A percentile compares a stretch with the other conserved stretches of the same genome.
Conservation (phyloP, 2,888 invertebrate species). For the Eupeodes luniger region DNA sequence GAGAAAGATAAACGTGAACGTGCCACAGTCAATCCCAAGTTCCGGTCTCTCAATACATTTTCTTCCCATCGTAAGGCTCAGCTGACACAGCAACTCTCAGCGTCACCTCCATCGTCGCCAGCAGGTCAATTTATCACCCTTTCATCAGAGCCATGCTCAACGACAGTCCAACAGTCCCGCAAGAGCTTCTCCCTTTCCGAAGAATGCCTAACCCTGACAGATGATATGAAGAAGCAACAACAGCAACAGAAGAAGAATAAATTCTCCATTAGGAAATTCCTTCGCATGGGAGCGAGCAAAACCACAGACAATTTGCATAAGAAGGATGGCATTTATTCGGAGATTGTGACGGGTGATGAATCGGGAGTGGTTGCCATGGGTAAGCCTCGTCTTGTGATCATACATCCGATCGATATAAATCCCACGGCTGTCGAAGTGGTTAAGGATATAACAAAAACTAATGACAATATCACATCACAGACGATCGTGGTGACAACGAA, state of each 20-base stretch:
- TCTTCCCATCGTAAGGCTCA: slow-evolving; percentile 81
- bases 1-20: slow-evolving; percentile 91
- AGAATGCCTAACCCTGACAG: slow-evolving; percentile 86
- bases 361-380: slow-evolving; percentile 79
- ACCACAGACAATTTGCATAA: slow-evolving; percentile 84
- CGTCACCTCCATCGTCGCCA: slow-evolving; percentile 81
- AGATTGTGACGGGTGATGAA: slow-evolving; percentile 83
- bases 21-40: slow-evolving; percentile 87
- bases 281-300: slow-evolving; percentile 92
- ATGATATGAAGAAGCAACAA: slow-evolving; percentile 69
- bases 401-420: slow-evolving; percentile 94
- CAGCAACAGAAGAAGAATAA: slow-evolving; percentile 88
- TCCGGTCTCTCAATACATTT: slow-evolving; percentile 85
- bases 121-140: slow-evolving; percentile 78
- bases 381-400: slow-evolving; percentile 92
- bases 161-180: slow-evolving; percentile 86
- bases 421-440: slow-evolving; percentile 92
- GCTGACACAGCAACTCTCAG: slow-evolving; percentile 81
- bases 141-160: slow-evolving; percentile 86
- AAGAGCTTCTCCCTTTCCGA: slow-evolving; percentile 90
- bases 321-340: slow-evolving; percentile 84
- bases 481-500: slow-evolving; percentile 82
- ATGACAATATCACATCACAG: slow-evolving; percentile 81
- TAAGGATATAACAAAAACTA: slow-evolving; percentile 86
- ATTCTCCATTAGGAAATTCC: slow-evolving; percentile 92